Percentiles rank a stretch among this genome's conserved stretches.
These are phyloP conservation scores for Oenanthe oenanthe DNA, from an alignment of 2,113 vertebrate species.

Conservation along the genomic window DNA sequence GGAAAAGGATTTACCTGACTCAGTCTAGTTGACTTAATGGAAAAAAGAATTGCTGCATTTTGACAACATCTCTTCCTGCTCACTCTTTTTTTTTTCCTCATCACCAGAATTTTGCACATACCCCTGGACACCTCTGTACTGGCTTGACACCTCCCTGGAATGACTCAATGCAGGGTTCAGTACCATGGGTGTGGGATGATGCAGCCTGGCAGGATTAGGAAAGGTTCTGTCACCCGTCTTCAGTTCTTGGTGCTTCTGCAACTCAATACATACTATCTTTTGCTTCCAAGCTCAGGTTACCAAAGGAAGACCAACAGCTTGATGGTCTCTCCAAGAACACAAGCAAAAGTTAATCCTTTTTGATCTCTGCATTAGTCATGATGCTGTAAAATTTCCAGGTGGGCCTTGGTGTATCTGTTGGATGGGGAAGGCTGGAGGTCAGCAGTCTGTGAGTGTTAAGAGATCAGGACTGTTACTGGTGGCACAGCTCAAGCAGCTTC, in stretches of 20 bases:
- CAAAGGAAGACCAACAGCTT: neutral
- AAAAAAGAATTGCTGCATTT: neutral
- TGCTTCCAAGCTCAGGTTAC: neutral
- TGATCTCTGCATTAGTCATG: fast-evolving
- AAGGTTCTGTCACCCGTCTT: neutral
- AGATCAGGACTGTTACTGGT: neutral
- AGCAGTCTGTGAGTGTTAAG: neutral
- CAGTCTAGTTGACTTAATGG: neutral
- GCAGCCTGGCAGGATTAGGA: neutral
- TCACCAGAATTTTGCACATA: neutral
- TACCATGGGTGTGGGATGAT: neutral
- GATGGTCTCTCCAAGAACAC: neutral
- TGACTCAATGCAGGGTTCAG: neutral
- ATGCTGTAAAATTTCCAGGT: neutral
- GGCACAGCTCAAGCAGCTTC: neutral
- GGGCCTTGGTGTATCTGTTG: fast-evolving
- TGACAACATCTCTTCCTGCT: neutral
- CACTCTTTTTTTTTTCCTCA: neutral
- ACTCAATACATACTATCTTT: neutral
- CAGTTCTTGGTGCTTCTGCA: neutral
- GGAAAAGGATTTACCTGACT: neutral
- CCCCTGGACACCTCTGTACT: neutral
- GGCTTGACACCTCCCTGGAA: neutral
- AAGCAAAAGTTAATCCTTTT: neutral
- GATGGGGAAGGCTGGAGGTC: neutral